Base-by-base conservation (phyloP, 2,888 invertebrate species). In the Drosophila multiciliata region DNA sequence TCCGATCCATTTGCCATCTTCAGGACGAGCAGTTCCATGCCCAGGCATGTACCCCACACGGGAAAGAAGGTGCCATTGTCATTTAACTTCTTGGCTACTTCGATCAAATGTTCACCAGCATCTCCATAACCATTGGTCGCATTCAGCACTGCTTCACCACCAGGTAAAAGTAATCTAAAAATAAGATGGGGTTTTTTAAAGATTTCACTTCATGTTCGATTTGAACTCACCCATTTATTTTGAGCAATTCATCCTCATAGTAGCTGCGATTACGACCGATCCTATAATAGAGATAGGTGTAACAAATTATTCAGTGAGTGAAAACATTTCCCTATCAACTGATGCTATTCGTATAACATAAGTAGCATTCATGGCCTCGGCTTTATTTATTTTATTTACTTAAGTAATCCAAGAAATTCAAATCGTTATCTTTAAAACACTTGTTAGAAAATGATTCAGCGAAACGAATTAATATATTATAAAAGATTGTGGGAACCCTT, bases 1-100 rank as follows among this genome's bases (percentile, higher is more conserved):
- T 97, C 95, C 23, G 91, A 91, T 4, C 87, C 83, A 59, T 94
- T 92, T 3, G 95, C 93, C 32, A 94, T 95, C 2, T 96, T 92
- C 72, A 95, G 95, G 11, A 96, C 94, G 52, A 98, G 91, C 33
- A 97, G 93, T 91, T 99, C 97, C 93, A 98, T 97, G 29, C 98
- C 98, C 38, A 98, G 94, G 87, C 98, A 98, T 1, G 96, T 98
- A 0, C 97, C 98, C 94, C 97, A 97, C 52, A 99, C 92, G 0
- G 98, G 98, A 91, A 98, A 97, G 89, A 96, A 96, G 3, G 55
- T 83, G 1, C 96, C 97, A 1, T 94, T 92, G 2, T 95, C 93
- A 89, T 98, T 97, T 66, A 96, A 92, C 89, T 95, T 91, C 67
- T 94, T 92, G 0, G 97, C 97, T 55, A 96, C 94, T 60, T 96